phyloP scores from a whole-genome alignment of 1,140 invertebrate genomes.

The Tetranychus cinnabarinus region DNA sequence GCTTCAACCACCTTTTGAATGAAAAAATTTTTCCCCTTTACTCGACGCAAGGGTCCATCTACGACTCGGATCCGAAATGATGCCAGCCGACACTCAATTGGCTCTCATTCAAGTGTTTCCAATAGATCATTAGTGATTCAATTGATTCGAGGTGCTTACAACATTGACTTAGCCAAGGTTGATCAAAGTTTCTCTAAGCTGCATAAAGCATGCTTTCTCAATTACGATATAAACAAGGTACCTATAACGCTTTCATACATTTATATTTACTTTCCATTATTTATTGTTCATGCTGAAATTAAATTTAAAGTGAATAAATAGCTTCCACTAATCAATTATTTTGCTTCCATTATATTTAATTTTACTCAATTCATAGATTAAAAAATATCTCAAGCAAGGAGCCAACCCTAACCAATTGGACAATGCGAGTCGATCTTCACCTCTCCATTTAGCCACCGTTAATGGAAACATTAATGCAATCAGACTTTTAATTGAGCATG shows the following conservation, averaged over 20 bases:
- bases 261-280: too few relatives aligned
- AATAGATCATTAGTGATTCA: not conserved
- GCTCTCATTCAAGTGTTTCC: not conserved
- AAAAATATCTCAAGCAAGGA: slow-evolving; percentile 11
- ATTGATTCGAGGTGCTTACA: slow-evolving; percentile 8
- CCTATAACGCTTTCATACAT: not conserved
- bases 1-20: not conserved
- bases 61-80: not conserved
- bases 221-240: slow-evolving; percentile 5
- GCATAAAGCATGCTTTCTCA: slow-evolving; percentile 7
- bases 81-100: not conserved
- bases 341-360: too few relatives aligned
- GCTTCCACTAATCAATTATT: too few relatives aligned
- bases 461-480: slow-evolving; percentile 47
- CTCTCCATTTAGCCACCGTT: slow-evolving; percentile 52
- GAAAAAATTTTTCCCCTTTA: not conserved
- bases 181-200: slow-evolving; percentile 9
- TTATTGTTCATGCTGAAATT: too few relatives aligned
- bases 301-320: too few relatives aligned
- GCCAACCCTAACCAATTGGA: slow-evolving; percentile 22
- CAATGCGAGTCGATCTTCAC: slow-evolving; percentile 22
- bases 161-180: slow-evolving; percentile 9
- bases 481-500: slow-evolving; percentile 40
- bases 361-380: not conserved
- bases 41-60: not conserved